These are phyloP conservation scores for Ctenomys sociabilis DNA, from an alignment of 2,113 vertebrate species.

Conservation along the genomic window DNA sequence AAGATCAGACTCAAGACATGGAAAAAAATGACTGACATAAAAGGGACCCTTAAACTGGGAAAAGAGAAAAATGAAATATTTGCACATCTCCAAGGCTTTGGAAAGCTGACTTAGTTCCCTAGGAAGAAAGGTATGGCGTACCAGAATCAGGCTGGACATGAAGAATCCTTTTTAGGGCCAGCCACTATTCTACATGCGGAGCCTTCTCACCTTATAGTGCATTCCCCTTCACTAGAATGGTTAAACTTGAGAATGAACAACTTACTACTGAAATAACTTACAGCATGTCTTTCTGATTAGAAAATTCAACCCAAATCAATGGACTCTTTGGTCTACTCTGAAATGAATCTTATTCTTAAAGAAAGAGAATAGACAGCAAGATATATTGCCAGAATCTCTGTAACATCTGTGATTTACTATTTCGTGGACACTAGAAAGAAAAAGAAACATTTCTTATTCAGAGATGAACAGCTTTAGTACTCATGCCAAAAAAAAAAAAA, in stretches of 20 bases:
- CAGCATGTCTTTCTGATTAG: slow-evolving; percentile 21
- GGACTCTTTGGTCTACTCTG: not conserved
- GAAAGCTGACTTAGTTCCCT: not conserved
- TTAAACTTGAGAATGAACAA: not conserved
- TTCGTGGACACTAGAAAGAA: not conserved
- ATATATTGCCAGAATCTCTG: not conserved
- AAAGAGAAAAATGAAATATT: not conserved
- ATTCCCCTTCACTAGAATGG: not conserved
- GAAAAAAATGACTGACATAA: not conserved
- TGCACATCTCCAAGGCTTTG: not conserved
- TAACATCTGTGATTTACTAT: not conserved
- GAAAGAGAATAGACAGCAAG: not conserved
- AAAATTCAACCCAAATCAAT: not conserved
- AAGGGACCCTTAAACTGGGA: not conserved
- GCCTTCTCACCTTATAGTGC: not conserved
- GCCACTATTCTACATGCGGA: not conserved
- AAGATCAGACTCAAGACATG: not conserved
- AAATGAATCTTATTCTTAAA: slow-evolving; percentile 7
- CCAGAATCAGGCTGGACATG: not conserved
- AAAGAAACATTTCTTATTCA: not conserved
- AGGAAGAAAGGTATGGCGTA: not conserved
- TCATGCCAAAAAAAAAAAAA: not conserved
- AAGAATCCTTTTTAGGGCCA: not conserved
- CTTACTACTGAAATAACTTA: not conserved
- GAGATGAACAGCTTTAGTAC: not conserved